Evolutionary conservation across 1,140 invertebrate genomes (phyloP).

Genomic region (Cylas formicarius): DNA sequence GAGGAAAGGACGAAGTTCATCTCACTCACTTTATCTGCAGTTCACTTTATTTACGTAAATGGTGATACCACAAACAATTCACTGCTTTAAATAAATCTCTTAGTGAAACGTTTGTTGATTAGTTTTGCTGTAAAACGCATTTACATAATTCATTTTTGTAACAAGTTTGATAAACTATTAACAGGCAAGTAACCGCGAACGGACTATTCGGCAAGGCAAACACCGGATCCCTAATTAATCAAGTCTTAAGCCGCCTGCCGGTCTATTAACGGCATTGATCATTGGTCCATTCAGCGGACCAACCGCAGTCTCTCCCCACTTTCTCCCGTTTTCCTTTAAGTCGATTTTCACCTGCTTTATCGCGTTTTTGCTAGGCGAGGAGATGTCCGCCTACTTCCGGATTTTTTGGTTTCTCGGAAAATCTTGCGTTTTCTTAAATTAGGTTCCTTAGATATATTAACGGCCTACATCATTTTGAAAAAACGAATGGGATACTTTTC

Average conservation of each 20-base stretch:
- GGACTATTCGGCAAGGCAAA: conserved; percentile 24
- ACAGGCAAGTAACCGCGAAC: conserved; percentile 6
- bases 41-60: no score
- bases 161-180: background rate
- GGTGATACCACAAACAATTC: background rate
- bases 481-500: no score
- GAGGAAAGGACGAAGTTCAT: background rate
- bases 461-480: no score
- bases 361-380: no score
- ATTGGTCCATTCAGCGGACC: conserved; percentile 38
- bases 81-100: background rate
- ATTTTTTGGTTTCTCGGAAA: no score
- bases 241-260: conserved; percentile 36
- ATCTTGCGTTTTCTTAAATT: no score
- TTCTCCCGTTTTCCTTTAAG: no score
- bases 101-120: background rate
- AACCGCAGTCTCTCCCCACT: conserved; percentile 38
- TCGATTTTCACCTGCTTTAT: no score
- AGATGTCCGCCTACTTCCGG: no score
- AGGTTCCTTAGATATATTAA: no score
- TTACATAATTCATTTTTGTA: background rate
- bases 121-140: background rate
- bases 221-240: conserved; percentile 41
- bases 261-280: conserved; percentile 42
- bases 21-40: background rate